Base-by-base conservation (phyloP, 1,140 invertebrate genomes). In the Sinonovacula constricta region DNA sequence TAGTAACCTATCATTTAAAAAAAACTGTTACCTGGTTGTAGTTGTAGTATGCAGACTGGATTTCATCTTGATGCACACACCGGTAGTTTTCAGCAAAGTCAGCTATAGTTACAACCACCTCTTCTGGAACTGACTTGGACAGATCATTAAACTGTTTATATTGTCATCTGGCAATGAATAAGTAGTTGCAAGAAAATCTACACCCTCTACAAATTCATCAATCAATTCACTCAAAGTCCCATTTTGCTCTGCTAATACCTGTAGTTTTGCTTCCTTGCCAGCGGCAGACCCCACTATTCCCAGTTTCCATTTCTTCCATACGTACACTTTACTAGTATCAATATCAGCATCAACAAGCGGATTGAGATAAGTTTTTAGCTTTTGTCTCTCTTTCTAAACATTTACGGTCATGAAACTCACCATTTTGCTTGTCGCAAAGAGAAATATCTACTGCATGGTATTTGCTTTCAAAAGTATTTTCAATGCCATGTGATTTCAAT, bases 251-350 rank as follows among this genome's bases (percentile, higher is more conserved):
- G 30, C 28, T n/a, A 77, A 45, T 10, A 77, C 53, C 54, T 77
- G 74, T 28, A 2, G 28, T 60, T 67, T 77, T 2, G n/a, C 30
- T 18, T 30, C 3, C 30, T 67, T 59, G n/a, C n/a, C n/a, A 22
- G 4, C 12, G 2, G 0, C 7, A 2, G 4, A 57, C 5, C 49
- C 45, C 12, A 54, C 51, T 14, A 10, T 28, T 0, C 63, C 26
- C n/a, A 59, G 22, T 33, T 77, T 57, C 74, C 74, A 77, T 3
- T 45, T 26, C 30, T 77, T 67, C 57, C 56, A 51, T 4, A 0
- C 1, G 33, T n/a, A 4, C 5, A 22, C 74, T 7, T 18, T 14
- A 1, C 30, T 28, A 51, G n/a, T 30, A n/a, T 39, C 53, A 14
- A 22, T 30, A n/a, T 39, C 53, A 14, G 26, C 39, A n/a, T 60